Percentiles rank a stretch among this genome's conserved stretches.
Conservation (phyloP, 2,113 vertebrate genomes). For the Sylvia atricapilla region DNA sequence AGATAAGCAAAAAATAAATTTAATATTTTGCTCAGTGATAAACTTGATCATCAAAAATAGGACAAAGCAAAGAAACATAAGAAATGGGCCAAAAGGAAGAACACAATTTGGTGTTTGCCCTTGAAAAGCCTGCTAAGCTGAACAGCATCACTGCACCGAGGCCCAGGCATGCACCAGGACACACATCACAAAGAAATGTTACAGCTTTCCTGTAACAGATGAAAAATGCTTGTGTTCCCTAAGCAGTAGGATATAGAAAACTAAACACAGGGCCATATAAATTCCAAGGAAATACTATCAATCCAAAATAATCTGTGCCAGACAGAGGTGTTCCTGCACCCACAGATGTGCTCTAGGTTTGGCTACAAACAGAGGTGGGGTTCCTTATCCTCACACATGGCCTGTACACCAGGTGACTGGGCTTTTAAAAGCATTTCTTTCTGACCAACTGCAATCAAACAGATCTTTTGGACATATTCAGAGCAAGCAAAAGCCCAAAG, state of each 20-base stretch:
- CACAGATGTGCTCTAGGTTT: neutral
- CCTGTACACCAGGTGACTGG: neutral
- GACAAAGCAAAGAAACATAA: neutral
- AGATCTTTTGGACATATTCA: neutral
- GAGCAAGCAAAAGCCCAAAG: neutral
- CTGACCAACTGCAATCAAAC: neutral
- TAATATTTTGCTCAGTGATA: neutral
- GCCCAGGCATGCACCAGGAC: neutral
- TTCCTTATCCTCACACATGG: neutral
- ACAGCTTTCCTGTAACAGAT: neutral
- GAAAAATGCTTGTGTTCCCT: neutral
- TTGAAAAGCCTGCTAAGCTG: neutral
- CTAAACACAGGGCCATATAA: neutral
- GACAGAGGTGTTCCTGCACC: neutral
- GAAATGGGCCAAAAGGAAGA: neutral
- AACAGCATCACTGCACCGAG: neutral
- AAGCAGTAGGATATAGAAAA: neutral
- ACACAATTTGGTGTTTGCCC: neutral
- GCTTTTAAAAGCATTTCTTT: neutral
- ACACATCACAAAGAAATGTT: neutral
- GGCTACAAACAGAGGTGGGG: accelerated
- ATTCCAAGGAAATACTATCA: neutral
- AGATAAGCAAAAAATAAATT: neutral
- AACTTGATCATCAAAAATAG: neutral
- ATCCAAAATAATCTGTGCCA: neutral